Percentiles rank a stretch among this genome's conserved stretches.
phyloP scores from a whole-genome alignment of 2,797 vertebrate genomes.

The Eospalax fontanierii region DNA sequence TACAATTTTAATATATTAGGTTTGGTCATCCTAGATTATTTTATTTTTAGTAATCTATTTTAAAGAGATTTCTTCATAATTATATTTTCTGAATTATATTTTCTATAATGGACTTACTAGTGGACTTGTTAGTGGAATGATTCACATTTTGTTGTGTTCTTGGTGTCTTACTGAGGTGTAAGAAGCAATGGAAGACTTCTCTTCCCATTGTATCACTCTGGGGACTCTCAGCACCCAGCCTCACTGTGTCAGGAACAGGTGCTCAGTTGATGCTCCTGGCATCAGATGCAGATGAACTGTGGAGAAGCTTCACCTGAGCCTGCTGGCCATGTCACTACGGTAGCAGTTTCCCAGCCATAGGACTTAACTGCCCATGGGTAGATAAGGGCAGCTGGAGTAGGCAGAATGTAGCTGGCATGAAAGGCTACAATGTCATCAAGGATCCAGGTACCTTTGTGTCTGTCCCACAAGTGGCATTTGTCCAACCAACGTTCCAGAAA shows the following conservation, averaged over 20 bases:
- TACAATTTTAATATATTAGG: background rate
- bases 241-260: background rate
- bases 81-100: background rate
- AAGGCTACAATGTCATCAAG: too few relatives aligned
- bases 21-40: background rate
- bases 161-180: background rate
- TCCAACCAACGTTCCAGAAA: background rate
- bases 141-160: background rate
- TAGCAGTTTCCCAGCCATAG: background rate
- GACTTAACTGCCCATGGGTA: background rate
- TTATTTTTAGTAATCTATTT: background rate
- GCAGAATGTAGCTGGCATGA: background rate
- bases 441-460: background rate
- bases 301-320: background rate
- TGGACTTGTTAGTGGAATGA: too few relatives aligned
- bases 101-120: background rate
- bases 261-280: background rate
- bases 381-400: background rate
- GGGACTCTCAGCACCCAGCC: too few relatives aligned
- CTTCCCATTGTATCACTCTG: background rate
- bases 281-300: background rate
- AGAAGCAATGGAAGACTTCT: background rate
- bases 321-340: background rate
- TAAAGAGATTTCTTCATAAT: background rate
- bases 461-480: background rate